Percentiles rank a stretch among this genome's conserved stretches.
Conservation (phyloP, 2,888 invertebrate genomes). For the Caenorhabditis japonica region DNA sequence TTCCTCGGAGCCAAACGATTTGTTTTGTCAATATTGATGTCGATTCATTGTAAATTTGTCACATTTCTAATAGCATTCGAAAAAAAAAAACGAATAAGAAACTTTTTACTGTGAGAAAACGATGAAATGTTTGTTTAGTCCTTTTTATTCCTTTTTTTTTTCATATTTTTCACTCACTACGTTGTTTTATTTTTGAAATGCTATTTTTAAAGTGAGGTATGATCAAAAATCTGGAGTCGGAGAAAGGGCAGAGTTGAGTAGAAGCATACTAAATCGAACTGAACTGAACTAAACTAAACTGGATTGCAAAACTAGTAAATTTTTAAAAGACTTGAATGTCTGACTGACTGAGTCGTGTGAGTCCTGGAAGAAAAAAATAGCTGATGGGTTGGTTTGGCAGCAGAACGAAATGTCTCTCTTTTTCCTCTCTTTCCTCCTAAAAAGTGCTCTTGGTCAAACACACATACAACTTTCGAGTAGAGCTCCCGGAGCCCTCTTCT, state of each 20-base stretch:
- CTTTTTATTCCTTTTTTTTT: background rate
- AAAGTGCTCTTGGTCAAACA: constrained; percentile 53
- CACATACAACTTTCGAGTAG: constrained; percentile 35
- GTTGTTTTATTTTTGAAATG: background rate
- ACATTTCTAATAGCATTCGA: no score
- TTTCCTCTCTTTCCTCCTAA: constrained; percentile 24
- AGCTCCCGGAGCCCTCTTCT: constrained; percentile 14
- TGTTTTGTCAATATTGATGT: no score
- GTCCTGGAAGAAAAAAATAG: constrained; percentile 39
- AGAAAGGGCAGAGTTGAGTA: background rate
- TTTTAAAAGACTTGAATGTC: constrained; percentile 22
- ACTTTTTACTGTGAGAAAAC: no score
- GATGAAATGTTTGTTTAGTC: no score
- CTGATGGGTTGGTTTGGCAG: constrained; percentile 41
- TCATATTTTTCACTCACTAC: constrained; percentile 2
- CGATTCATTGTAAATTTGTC: no score
- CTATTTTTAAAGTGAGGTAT: background rate
- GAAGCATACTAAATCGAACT: background rate
- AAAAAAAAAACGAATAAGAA: no score
- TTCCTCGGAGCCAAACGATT: no score
- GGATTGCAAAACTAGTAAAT: constrained; percentile 2
- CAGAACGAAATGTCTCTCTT: constrained; percentile 43
- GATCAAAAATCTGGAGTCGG: no score
- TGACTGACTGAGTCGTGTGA: constrained; percentile 13
- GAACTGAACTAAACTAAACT: no score